These are phyloP conservation scores for Temnothorax curvispinosus DNA, from an alignment of 1,140 invertebrate genomes.

Conservation along the genomic window DNA sequence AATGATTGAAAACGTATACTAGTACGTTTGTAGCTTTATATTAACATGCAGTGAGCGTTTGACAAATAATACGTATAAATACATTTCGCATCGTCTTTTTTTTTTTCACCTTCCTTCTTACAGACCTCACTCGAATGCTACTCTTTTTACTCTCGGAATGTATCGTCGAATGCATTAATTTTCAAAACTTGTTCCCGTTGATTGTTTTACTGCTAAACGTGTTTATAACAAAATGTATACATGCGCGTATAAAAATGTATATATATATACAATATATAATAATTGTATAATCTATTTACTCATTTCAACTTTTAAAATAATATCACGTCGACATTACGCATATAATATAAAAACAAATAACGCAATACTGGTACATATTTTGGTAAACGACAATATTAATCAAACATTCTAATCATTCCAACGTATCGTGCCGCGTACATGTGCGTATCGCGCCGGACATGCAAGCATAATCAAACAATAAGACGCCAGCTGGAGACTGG, in stretches of 20 bases:
- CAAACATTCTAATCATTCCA: conserved; percentile 8
- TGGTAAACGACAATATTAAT: conserved; percentile 59
- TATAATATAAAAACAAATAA: conserved; percentile 78
- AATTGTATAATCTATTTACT: conserved; percentile 13
- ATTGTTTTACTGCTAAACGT: conserved; percentile 17
- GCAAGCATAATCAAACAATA: conserved; percentile 7
- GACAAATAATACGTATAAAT: conserved; percentile 74
- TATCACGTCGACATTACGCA: conserved; percentile 21
- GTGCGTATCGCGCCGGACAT: conserved; percentile 22
- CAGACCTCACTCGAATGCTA: conserved; percentile 49
- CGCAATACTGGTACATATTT: conserved; percentile 80
- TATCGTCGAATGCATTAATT: conserved; percentile 27
- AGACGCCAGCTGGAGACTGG: not conserved
- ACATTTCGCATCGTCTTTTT: conserved; percentile 32
- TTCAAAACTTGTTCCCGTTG: conserved; percentile 29
- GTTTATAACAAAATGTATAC: too few species aligned
- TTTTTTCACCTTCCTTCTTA: not conserved
- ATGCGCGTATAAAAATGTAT: conserved; percentile 22
- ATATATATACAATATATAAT: conserved; percentile 12
- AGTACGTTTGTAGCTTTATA: conserved; percentile 83
- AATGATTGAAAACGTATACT: conserved; percentile 78
- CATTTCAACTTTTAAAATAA: conserved; percentile 31
- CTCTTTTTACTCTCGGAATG: conserved; percentile 61
- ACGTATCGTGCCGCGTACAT: conserved; percentile 46
- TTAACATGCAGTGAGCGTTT: conserved; percentile 77